phyloP scores from a whole-genome alignment of 1,140 invertebrate species.

The Sipha flava region DNA sequence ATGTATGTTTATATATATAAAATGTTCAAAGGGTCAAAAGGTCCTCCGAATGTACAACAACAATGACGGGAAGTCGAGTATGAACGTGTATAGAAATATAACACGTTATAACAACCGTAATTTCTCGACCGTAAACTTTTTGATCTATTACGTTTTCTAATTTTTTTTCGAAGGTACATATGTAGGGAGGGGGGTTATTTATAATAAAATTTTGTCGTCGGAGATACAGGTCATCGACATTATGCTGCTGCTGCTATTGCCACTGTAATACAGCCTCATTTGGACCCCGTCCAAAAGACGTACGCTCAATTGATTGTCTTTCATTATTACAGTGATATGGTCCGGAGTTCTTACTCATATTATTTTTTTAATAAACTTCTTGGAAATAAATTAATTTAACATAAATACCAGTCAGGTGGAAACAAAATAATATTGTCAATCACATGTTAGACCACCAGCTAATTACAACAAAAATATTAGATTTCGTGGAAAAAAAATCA shows the following conservation, averaged over 20 bases:
- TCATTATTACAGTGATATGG: neutral
- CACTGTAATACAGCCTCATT: neutral
- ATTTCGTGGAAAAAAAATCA: too few species aligned
- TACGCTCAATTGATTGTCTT: neutral
- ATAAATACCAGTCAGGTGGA: too few species aligned
- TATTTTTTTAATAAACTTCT: neutral
- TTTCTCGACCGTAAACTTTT: conserved; percentile 27
- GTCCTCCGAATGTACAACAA: neutral
- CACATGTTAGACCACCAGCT: too few species aligned
- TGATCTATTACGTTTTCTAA: neutral
- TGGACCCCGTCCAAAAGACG: neutral
- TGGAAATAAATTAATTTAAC: neutral
- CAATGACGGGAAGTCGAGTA: conserved; percentile 20
- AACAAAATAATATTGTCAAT: neutral
- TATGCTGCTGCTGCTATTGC: neutral
- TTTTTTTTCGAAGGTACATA: neutral
- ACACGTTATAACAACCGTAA: conserved; percentile 6
- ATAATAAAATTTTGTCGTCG: neutral
- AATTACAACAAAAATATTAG: too few species aligned
- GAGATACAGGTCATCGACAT: conserved; percentile 16
- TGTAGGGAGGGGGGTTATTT: neutral
- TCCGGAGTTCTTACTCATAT: neutral
- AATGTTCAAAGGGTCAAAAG: conserved; percentile 23
- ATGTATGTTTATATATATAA: too few species aligned
- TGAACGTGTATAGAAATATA: neutral